Evolutionary conservation across 2,113 vertebrate genomes (phyloP).

Genomic region (Callionymus lyra): DNA sequence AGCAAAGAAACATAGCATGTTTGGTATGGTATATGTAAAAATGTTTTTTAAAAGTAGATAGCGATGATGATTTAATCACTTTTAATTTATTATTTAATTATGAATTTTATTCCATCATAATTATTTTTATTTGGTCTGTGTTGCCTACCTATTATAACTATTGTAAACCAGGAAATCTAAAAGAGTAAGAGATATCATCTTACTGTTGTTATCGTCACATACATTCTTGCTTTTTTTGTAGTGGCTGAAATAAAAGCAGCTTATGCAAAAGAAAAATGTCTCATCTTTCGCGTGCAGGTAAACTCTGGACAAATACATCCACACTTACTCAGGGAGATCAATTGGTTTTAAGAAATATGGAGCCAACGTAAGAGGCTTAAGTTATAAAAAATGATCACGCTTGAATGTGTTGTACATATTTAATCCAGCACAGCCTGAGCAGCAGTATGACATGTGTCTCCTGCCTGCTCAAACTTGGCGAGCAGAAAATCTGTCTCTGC

Average conservation of each 20-base stretch:
- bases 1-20: too few species aligned
- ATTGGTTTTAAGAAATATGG: constrained; percentile 57
- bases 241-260: neutral
- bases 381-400: constrained; percentile 64
- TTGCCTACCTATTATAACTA: too few species aligned
- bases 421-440: constrained; percentile 54
- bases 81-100: too few species aligned
- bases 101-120: too few species aligned
- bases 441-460: constrained; percentile 53
- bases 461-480: constrained; percentile 24
- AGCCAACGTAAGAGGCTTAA: constrained; percentile 69
- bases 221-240: too few species aligned
- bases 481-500: constrained; percentile 7
- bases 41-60: too few species aligned
- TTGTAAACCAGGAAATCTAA: too few species aligned
- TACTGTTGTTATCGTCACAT: too few species aligned
- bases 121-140: too few species aligned
- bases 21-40: too few species aligned
- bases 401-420: constrained; percentile 65
- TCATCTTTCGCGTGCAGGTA: constrained; percentile 38
- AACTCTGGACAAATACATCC: constrained; percentile 48
- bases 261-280: constrained; percentile 11
- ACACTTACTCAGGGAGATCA: constrained; percentile 45
- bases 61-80: too few species aligned
- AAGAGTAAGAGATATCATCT: neutral